These are phyloP conservation scores for Caenorhabditis sp. DNA, from an alignment of 2,888 invertebrate genomes.

Conservation along the genomic window DNA sequence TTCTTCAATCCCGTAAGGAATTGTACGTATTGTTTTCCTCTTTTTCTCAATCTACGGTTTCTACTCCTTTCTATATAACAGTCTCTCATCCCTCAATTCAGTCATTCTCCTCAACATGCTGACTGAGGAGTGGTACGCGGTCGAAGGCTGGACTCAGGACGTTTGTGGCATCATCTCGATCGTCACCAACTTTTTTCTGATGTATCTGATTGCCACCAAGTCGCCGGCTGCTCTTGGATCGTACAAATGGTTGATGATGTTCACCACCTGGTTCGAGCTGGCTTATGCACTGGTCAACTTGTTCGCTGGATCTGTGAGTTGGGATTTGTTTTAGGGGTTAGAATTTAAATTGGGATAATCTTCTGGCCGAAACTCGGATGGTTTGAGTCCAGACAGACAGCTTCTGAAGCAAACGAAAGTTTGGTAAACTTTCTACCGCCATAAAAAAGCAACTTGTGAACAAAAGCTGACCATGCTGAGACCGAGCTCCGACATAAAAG, in stretches of 20 bases:
- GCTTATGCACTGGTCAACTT: conserved; percentile 26
- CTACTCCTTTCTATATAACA: not conserved
- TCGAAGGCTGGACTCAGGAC: conserved; percentile 24
- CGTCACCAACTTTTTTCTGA: conserved; percentile 26
- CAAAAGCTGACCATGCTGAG: too few relatives aligned
- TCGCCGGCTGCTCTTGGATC: conserved; percentile 24
- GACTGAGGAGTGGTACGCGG: conserved; percentile 22
- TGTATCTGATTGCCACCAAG: conserved; percentile 18
- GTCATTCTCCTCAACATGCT: not conserved
- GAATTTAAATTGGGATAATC: not conserved
- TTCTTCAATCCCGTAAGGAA: not conserved
- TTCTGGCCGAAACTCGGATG: too few relatives aligned
- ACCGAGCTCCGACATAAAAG: too few relatives aligned
- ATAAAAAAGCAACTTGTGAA: too few relatives aligned
- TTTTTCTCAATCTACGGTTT: not conserved
- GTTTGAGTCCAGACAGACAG: too few relatives aligned
- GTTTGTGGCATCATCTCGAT: conserved; percentile 29
- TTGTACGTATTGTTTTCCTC: conserved; percentile 7
- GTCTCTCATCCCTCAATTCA: not conserved
- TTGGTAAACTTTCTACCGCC: too few relatives aligned
- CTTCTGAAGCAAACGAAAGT: too few relatives aligned
- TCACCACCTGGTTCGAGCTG: conserved; percentile 31
- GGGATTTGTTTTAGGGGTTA: not conserved
- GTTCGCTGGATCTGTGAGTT: conserved; percentile 19
- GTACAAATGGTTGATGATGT: conserved; percentile 42